phyloP scores from a whole-genome alignment of 2,113 vertebrate species.

The Nesoenas mayeri region DNA sequence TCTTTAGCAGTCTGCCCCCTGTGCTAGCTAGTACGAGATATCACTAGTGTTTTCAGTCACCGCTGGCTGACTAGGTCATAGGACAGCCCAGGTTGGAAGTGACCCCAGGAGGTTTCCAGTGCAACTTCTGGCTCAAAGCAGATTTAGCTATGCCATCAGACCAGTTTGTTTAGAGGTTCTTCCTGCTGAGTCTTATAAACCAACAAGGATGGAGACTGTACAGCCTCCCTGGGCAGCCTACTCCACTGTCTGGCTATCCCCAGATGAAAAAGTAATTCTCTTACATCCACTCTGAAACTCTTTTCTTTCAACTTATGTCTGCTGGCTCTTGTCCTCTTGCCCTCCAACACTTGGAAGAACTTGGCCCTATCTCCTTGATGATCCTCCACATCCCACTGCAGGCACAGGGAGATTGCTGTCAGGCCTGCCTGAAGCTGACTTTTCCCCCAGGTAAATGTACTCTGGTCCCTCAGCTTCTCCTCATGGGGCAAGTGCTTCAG shows the following conservation, averaged over 20 bases:
- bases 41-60: not conserved
- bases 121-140: not conserved
- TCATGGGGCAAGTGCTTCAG: not conserved
- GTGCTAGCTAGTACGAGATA: not conserved
- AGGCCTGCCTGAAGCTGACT: not conserved
- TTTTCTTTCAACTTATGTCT: not conserved
- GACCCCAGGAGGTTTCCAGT: not conserved
- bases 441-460: not conserved
- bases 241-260: not conserved
- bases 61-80: not conserved
- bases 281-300: not conserved
- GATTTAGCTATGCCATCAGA: not conserved
- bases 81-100: not conserved
- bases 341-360: not conserved
- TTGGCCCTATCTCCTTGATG: not conserved
- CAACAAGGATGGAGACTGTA: not conserved
- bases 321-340: not conserved
- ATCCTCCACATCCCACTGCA: rapidly evolving
- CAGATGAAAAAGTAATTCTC: not conserved
- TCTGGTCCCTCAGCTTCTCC: not conserved
- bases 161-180: not conserved
- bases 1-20: not conserved
- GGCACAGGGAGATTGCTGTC: not conserved
- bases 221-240: not conserved
- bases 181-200: not conserved